Percentiles rank a stretch among this genome's conserved stretches.
phyloP scores from a whole-genome alignment of 2,797 vertebrate genomes.

The Synaphobranchus kaupii region DNA sequence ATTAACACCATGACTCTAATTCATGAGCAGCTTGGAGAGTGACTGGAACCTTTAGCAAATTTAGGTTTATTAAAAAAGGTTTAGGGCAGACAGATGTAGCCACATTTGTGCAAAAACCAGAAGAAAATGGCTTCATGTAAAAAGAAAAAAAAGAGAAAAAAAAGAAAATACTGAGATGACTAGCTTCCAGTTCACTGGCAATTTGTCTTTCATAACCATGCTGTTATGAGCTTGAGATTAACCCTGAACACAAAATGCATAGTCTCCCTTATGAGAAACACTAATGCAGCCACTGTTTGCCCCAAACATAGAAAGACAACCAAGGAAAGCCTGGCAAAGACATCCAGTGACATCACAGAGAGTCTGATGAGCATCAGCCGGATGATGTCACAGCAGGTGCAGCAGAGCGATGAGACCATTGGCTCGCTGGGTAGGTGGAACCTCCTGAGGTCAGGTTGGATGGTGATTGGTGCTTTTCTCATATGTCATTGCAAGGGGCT shows the following conservation, averaged over 20 bases:
- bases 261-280: not conserved
- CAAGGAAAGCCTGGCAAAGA: slow-evolving; percentile 88
- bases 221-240: not conserved
- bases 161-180: too few relatives aligned
- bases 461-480: not conserved
- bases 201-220: not conserved
- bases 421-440: slow-evolving; percentile 77
- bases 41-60: not conserved
- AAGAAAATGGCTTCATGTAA: not conserved
- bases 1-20: not conserved
- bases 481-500: not conserved
- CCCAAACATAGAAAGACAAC: slow-evolving; percentile 77
- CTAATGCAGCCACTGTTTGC: slow-evolving; percentile 14
- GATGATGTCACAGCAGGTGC: slow-evolving; percentile 94
- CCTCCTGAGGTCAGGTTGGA: not conserved
- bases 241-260: not conserved
- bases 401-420: slow-evolving; percentile 87
- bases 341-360: slow-evolving; percentile 87
- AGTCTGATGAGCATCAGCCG: slow-evolving; percentile 90
- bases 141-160: not conserved
- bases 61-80: not conserved
- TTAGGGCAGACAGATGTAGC: not conserved
- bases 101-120: not conserved
- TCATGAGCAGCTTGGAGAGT: not conserved
- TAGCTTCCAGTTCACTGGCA: not conserved